phyloP scores from a whole-genome alignment of 2,113 vertebrate genomes.

The Toxotes jaculatrix region DNA sequence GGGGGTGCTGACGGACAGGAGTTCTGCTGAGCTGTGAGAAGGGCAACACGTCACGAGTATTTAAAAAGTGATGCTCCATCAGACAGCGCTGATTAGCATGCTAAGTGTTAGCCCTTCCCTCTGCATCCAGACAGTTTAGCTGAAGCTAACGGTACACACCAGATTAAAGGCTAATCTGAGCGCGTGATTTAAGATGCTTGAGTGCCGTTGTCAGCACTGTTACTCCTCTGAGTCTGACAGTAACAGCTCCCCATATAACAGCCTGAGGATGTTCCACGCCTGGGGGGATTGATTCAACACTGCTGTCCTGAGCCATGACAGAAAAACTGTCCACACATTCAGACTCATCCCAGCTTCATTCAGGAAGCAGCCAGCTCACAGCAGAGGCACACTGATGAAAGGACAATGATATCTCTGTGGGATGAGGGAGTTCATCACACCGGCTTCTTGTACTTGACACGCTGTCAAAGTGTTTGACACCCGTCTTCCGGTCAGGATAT shows the following conservation, averaged over 20 bases:
- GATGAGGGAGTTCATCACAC: slow-evolving; percentile 58
- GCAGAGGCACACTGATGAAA: slow-evolving; percentile 60
- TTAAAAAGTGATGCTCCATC: slow-evolving; percentile 29
- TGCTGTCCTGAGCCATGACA: slow-evolving; percentile 46
- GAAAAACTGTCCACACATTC: slow-evolving; percentile 52
- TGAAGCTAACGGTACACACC: slow-evolving; percentile 4
- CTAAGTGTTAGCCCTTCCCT: slow-evolving; percentile 25
- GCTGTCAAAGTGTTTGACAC: slow-evolving; percentile 57
- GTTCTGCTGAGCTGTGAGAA: slow-evolving; percentile 39
- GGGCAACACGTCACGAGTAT: not conserved
- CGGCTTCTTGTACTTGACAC: slow-evolving; percentile 49
- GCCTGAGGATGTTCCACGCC: slow-evolving; percentile 57
- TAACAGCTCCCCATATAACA: slow-evolving; percentile 47
- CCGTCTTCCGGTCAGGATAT: slow-evolving; percentile 46
- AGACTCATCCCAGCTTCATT: slow-evolving; percentile 66
- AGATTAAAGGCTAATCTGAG: slow-evolving; percentile 26
- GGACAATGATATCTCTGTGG: slow-evolving; percentile 60
- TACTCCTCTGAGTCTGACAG: slow-evolving; percentile 44
- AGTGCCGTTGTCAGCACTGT: slow-evolving; percentile 57
- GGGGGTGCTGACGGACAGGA: slow-evolving; percentile 3
- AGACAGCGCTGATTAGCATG: slow-evolving; percentile 39
- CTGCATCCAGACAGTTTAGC: not conserved
- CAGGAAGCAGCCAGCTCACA: slow-evolving; percentile 47
- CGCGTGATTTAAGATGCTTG: slow-evolving; percentile 32
- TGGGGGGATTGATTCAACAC: slow-evolving; percentile 46